A percentile compares a stretch with the other conserved stretches of the same genome.
Conservation (phyloP, 2,888 invertebrate species). For the Aphodius sticticus region DNA sequence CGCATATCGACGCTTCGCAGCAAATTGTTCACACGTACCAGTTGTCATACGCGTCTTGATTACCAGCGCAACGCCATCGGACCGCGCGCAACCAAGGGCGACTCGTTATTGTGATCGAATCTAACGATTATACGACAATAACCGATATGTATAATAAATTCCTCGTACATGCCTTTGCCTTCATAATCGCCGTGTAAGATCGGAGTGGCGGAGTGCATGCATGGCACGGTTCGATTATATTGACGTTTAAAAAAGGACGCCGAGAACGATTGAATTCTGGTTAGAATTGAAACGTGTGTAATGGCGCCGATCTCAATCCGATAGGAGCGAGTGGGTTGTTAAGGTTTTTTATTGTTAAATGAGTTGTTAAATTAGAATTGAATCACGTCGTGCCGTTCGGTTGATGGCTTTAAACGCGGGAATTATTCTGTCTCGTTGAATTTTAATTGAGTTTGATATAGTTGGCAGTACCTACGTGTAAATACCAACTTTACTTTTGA, state of each 20-base stretch:
- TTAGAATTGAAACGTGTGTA: background rate
- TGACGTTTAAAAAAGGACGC: background rate
- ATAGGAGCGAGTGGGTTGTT: background rate
- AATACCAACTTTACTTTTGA: too few species aligned
- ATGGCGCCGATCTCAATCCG: background rate
- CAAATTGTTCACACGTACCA: slow-evolving; percentile 32
- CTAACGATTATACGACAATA: slow-evolving; percentile 30
- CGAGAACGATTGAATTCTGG: background rate
- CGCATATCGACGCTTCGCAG: slow-evolving; percentile 26
- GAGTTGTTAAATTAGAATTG: slow-evolving; percentile 4
- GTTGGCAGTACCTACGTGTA: too few species aligned
- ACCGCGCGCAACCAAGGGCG: slow-evolving; percentile 23
- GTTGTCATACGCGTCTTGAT: slow-evolving; percentile 25
- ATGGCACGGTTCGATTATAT: background rate
- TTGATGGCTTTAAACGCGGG: background rate
- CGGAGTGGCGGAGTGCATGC: background rate
- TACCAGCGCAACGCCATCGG: slow-evolving; percentile 6
- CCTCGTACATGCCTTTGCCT: background rate
- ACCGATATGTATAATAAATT: slow-evolving; percentile 32
- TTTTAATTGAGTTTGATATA: background rate
- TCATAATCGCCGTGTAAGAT: background rate
- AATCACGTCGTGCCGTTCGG: background rate
- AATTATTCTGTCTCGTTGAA: background rate
- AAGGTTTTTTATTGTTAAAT: background rate
- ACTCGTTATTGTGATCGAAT: slow-evolving; percentile 32